Conservation (phyloP, 2,888 invertebrate species). For the Drosophila imparisetae region DNA sequence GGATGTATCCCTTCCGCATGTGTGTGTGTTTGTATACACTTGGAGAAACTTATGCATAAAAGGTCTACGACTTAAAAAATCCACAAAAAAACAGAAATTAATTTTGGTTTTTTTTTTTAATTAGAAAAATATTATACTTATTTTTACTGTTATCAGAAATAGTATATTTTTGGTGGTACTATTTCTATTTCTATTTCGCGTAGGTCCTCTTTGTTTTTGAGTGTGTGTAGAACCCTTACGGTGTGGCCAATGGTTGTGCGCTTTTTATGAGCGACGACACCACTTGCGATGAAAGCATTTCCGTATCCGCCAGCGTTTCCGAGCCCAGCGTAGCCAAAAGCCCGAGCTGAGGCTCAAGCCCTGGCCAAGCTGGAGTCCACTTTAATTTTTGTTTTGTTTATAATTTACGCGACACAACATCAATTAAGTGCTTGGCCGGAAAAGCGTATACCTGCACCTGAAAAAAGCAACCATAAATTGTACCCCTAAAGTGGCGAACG, state of each 20-base stretch:
- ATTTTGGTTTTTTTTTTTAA: background rate
- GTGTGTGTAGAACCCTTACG: conserved; percentile 32
- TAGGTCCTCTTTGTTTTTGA: conserved; percentile 2
- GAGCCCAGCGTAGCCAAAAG: conserved; percentile 19
- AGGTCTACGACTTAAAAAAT: background rate
- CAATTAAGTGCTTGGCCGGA: conserved; percentile 84
- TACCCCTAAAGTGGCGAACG: conserved; percentile 72
- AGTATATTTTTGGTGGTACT: background rate
- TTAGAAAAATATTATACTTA: background rate
- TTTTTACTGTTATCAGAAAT: background rate
- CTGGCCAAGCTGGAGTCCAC: conserved; percentile 64
- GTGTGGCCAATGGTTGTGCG: conserved; percentile 45
- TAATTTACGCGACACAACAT: conserved; percentile 85
- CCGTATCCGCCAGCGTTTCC: conserved; percentile 72
- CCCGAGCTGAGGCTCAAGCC: conserved; percentile 21
- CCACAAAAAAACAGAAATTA: background rate
- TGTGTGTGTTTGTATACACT: conserved; percentile 10
- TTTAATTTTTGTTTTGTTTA: conserved; percentile 83
- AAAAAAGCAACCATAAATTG: conserved; percentile 79
- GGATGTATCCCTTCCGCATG: conserved; percentile 22
- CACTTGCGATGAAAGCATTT: conserved; percentile 82
- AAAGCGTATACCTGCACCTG: conserved; percentile 83
- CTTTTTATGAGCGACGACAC: conserved; percentile 76
- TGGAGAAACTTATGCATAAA: background rate
- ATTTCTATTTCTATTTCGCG: too few relatives aligned